phyloP scores from a whole-genome alignment of 1,140 invertebrate species.

The Procambarus virginalis region DNA sequence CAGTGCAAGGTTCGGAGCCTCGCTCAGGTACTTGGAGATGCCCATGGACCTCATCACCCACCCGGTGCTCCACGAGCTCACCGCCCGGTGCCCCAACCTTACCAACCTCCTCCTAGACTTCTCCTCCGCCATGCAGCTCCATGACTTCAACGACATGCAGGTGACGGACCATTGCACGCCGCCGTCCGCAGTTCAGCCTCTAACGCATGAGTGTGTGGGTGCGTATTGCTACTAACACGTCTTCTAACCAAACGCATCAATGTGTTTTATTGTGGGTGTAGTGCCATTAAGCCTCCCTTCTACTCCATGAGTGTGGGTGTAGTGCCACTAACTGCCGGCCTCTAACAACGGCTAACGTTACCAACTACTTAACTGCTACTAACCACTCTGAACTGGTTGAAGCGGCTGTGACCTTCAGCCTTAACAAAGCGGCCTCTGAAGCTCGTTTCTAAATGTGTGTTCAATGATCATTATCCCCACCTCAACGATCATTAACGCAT shows the following conservation, averaged over 20 bases:
- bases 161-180: conserved; percentile 64
- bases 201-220: neutral
- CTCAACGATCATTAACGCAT: no score
- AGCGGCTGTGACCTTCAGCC: no score
- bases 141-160: conserved; percentile 99
- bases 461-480: no score
- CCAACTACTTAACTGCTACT: no score
- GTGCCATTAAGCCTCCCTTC: no score
- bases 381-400: no score
- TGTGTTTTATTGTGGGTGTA: no score
- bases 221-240: neutral
- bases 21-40: conserved; percentile 94
- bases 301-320: no score
- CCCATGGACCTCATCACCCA: conserved; percentile 99
- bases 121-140: conserved; percentile 98
- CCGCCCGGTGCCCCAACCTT: conserved; percentile 97
- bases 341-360: no score
- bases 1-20: conserved; percentile 89
- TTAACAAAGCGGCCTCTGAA: no score
- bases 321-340: no score
- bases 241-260: neutral
- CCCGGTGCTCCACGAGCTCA: conserved; percentile 96
- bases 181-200: neutral
- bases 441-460: no score
- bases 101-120: conserved; percentile 98